phyloP scores from a whole-genome alignment of 2,888 invertebrate genomes.

The Cyclophora albipunctata region DNA sequence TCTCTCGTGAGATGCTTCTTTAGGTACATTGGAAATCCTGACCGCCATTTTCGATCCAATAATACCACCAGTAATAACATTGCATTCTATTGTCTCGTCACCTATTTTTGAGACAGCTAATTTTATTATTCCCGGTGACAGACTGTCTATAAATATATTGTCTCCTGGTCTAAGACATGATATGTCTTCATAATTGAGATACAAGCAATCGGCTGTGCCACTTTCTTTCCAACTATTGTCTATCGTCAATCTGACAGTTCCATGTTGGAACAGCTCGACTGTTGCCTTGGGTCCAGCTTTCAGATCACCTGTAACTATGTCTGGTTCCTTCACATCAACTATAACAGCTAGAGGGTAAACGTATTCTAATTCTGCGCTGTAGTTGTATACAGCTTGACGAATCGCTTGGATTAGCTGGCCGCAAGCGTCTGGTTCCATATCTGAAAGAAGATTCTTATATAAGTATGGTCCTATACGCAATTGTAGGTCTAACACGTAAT shows the following conservation, averaged over 20 bases:
- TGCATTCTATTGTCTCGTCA: slow-evolving; percentile 67
- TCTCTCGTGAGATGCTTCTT: slow-evolving; percentile 51
- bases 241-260: slow-evolving; percentile 63
- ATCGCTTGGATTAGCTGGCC: slow-evolving; percentile 57
- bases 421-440: no score
- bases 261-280: slow-evolving; percentile 46
- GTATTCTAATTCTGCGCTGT: slow-evolving; percentile 62
- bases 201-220: slow-evolving; percentile 72
- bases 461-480: no score
- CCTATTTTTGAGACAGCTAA: slow-evolving; percentile 51
- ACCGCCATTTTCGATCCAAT: slow-evolving; percentile 71
- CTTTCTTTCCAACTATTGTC: slow-evolving; percentile 70
- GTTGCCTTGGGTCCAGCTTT: slow-evolving; percentile 52
- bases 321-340: slow-evolving; percentile 56
- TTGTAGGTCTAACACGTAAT: slow-evolving; percentile 10
- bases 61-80: slow-evolving; percentile 67
- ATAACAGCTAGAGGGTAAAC: slow-evolving; percentile 66
- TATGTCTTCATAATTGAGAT: slow-evolving; percentile 69
- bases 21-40: slow-evolving; percentile 65
- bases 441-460: no score
- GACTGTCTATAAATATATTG: slow-evolving; percentile 62
- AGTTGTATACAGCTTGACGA: slow-evolving; percentile 64
- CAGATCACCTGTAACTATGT: slow-evolving; percentile 58
- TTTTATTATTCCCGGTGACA: slow-evolving; percentile 51
- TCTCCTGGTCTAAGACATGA: slow-evolving; percentile 68